Evolutionary conservation across 2,888 invertebrate genomes (phyloP).

Genomic region (Blera fallax): DNA sequence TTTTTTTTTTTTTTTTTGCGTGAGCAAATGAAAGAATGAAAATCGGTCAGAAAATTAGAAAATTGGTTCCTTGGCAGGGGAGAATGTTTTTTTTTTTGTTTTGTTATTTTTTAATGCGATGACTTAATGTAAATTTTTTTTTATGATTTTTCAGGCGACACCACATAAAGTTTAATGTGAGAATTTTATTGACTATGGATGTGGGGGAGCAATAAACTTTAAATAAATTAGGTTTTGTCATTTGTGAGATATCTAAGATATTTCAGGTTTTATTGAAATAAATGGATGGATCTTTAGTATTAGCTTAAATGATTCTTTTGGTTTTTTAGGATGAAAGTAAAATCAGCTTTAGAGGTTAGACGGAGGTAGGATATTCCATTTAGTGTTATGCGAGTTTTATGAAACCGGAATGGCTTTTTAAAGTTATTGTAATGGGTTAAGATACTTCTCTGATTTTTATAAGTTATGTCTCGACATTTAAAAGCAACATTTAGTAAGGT

Average conservation of each 20-base stretch:
- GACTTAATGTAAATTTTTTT: conserved; percentile 23
- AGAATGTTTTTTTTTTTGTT: background rate
- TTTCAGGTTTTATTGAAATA: background rate
- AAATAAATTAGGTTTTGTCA: conserved; percentile 13
- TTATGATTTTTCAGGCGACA: conserved; percentile 18
- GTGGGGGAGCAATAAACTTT: conserved; percentile 10
- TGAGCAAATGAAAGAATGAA: background rate
- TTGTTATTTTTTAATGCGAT: conserved; percentile 15
- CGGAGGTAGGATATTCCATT: background rate
- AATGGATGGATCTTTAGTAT: background rate
- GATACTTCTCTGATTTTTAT: too few species aligned
- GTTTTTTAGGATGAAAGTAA: background rate
- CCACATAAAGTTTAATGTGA: conserved; percentile 1
- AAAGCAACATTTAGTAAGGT: too few species aligned
- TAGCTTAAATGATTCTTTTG: background rate
- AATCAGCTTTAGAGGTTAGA: background rate
- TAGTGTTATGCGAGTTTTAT: too few species aligned
- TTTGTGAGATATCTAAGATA: background rate
- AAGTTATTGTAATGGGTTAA: too few species aligned
- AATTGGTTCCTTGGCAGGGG: conserved; percentile 12
- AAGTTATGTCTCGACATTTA: too few species aligned
- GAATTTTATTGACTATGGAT: background rate
- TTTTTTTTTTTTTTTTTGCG: background rate
- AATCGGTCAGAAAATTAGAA: conserved; percentile 15
- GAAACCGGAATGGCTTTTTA: too few species aligned